Evolutionary conservation across 2,888 invertebrate genomes (phyloP), one percentile per base, ranked within the genome.

Genomic region (Autographa gamma): DNA sequence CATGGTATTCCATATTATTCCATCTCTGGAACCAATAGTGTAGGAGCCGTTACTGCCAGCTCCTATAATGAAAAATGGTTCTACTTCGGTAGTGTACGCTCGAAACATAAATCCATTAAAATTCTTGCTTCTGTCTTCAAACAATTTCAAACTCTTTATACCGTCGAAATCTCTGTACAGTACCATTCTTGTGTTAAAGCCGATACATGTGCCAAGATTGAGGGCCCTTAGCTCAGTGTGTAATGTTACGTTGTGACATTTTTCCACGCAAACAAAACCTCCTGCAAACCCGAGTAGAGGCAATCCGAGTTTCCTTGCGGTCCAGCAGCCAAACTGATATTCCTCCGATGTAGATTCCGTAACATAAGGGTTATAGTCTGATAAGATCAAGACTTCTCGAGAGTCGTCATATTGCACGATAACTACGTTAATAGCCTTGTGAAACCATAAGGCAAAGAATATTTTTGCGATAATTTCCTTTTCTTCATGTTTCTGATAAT

Each of bases 141-240:
- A 93, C 60, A 93, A 71, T 68, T 84, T 77, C 0, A 89, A 59
- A 3, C 73, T 69, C 32, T 73, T 60, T 32, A 86, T 62, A 2
- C 66, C 59, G 13, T 82, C 70, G 3, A 70, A 66, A 3, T 87
- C 77, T 19, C 76, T 76, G 59, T 90, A 91, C 4, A 65, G 41
- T 60, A 93, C 68, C 58, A 25, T 19, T 43, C 82, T 63, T 11
- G 88, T 90, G 34, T 88, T 83, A 70, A 88, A 87, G 19, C 93
- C 92, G 13, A 95, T 81, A 59, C 94, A 95, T 31, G 93, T 93
- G 5, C 94, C 94, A 5, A 93, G 84, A 73, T 90, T 82, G 16
- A 86, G 83, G 9, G 78, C 77, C 58, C 93, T 86, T 3, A 89
- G 72, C 71, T 88, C 88, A 3, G 93, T 91, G 54, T 81, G 66